A percentile compares a stretch with the other conserved stretches of the same genome.
Conservation (phyloP, 2,888 invertebrate species). For the Drosophila emarginata region DNA sequence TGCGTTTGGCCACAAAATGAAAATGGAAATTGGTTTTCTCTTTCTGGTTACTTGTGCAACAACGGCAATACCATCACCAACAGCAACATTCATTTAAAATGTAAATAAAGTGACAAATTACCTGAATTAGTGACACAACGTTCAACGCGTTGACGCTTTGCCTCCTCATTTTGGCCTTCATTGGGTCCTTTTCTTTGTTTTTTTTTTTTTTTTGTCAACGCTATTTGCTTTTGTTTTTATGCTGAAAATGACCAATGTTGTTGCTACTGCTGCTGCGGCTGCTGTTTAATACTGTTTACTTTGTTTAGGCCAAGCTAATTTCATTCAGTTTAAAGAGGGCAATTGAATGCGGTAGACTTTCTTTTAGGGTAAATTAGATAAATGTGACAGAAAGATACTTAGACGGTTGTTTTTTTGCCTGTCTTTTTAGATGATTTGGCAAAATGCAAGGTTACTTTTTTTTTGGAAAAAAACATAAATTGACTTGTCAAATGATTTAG, state of each 20-base stretch:
- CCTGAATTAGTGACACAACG: conserved; percentile 73
- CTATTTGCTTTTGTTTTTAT: conserved; percentile 45
- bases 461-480: too few species aligned
- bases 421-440: neutral
- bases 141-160: conserved; percentile 50
- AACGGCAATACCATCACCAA: conserved; percentile 33
- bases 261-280: conserved; percentile 40
- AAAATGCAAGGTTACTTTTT: neutral
- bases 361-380: neutral
- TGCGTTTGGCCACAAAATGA: conserved; percentile 66
- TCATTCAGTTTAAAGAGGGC: conserved; percentile 22
- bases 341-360: conserved; percentile 4
- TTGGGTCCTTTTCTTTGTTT: conserved; percentile 8
- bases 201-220: conserved; percentile 2
- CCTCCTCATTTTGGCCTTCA: conserved; percentile 38
- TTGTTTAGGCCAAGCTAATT: conserved; percentile 42
- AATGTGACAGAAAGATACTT: neutral
- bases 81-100: conserved; percentile 69
- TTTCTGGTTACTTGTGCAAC: conserved; percentile 48
- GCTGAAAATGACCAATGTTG: conserved; percentile 45
- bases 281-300: conserved; percentile 11
- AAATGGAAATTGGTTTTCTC: conserved; percentile 76
- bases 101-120: conserved; percentile 77
- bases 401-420: neutral
- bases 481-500: too few species aligned